These are phyloP conservation scores for Pluvialis apricaria DNA, from an alignment of 2,113 vertebrate genomes.

Conservation along the genomic window DNA sequence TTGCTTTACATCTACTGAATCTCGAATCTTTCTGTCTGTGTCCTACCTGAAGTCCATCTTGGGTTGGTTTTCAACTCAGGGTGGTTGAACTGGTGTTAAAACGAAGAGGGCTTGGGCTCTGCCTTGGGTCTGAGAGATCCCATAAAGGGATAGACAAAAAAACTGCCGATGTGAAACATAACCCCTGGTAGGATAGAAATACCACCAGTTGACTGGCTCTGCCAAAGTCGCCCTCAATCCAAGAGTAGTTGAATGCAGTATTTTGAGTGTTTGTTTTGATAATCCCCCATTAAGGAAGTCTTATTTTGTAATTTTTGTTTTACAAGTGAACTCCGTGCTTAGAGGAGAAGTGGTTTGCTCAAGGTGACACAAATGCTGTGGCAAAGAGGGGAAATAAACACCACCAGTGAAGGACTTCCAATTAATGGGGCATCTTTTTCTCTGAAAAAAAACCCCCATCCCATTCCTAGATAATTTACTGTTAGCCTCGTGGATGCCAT, in stretches of 20 bases:
- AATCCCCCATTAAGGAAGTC: not conserved
- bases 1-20: not conserved
- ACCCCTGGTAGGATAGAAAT: not conserved
- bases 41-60: not conserved
- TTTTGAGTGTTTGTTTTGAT: not conserved
- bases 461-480: not conserved
- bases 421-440: not conserved
- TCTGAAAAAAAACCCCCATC: not conserved
- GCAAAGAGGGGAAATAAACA: not conserved
- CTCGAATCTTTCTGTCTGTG: not conserved
- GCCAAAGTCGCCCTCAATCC: not conserved
- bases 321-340: not conserved
- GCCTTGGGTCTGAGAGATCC: not conserved
- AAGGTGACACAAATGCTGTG: not conserved
- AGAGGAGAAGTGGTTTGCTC: not conserved
- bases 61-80: not conserved
- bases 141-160: not conserved
- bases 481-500: not conserved
- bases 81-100: not conserved
- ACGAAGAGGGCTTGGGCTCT: not conserved
- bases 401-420: not conserved
- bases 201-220: not conserved
- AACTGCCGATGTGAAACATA: not conserved
- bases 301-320: too few species aligned
- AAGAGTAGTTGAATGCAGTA: rapidly evolving